phyloP scores from a whole-genome alignment of 2,797 vertebrate species.

The Gallinago stenura region DNA sequence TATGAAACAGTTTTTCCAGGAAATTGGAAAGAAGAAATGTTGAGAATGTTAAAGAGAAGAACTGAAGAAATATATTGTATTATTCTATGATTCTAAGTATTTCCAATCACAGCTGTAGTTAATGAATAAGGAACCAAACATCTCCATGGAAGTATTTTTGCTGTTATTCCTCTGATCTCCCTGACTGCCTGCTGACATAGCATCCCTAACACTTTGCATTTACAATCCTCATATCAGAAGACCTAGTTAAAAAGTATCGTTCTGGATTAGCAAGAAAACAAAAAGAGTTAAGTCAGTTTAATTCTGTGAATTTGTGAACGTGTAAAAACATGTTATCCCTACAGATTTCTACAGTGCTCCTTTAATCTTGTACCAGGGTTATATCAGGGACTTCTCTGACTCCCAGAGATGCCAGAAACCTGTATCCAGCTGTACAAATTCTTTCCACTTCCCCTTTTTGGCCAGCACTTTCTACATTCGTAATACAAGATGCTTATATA shows the following conservation, averaged over 20 bases:
- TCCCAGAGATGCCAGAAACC: neutral
- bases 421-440: neutral
- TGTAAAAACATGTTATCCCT: neutral
- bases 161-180: slow-evolving; percentile 23
- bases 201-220: neutral
- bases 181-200: neutral
- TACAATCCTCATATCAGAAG: neutral
- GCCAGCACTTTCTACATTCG: neutral
- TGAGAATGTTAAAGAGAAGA: neutral
- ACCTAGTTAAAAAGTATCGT: neutral
- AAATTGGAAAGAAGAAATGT: slow-evolving; percentile 7
- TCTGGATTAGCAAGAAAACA: slow-evolving; percentile 31
- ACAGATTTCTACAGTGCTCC: neutral
- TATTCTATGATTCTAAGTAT: neutral
- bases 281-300: neutral
- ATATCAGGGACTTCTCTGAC: neutral
- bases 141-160: neutral
- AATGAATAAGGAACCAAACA: slow-evolving; percentile 9
- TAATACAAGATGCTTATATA: neutral
- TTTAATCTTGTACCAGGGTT: neutral
- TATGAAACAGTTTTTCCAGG: slow-evolving; percentile 6
- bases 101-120: slow-evolving; percentile 13
- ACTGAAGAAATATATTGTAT: neutral
- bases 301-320: neutral
- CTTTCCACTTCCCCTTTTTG: neutral